Conservation (phyloP, 2,113 vertebrate species). For the Rhinichthys klamathensis region DNA sequence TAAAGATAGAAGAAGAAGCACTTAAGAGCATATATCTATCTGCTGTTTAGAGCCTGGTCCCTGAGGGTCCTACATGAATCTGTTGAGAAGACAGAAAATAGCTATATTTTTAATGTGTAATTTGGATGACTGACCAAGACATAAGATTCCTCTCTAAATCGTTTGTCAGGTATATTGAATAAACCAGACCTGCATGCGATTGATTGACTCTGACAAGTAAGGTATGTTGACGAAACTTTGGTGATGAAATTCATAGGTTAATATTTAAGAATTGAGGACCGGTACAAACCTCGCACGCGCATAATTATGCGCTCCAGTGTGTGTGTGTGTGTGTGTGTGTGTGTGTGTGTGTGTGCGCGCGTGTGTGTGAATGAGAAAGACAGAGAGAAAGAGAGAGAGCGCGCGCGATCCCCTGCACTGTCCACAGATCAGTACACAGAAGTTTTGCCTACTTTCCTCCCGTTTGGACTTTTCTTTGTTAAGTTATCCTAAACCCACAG, state of each 20-base stretch:
- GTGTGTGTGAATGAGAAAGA: background rate
- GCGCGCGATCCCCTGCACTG: background rate
- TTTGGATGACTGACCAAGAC: no score
- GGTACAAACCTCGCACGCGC: background rate
- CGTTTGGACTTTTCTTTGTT: background rate
- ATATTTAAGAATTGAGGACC: background rate
- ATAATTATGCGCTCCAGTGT: background rate
- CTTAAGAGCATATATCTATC: background rate
- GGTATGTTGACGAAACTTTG: background rate
- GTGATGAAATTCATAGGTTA: constrained; percentile 1
- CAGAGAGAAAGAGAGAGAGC: background rate
- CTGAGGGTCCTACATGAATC: background rate
- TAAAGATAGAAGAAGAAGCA: background rate
- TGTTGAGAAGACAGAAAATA: background rate
- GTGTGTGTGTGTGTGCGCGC: background rate
- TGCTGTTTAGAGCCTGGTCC: background rate
- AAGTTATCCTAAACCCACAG: background rate
- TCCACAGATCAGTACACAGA: background rate
- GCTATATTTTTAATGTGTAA: background rate
- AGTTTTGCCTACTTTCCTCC: background rate
- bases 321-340: background rate
- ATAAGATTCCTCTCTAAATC: no score
- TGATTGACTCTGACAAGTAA: background rate
- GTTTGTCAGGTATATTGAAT: no score
- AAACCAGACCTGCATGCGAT: no score